These are phyloP conservation scores for Plagiodera versicolora DNA, from an alignment of 2,888 invertebrate species.

Conservation along the genomic window DNA sequence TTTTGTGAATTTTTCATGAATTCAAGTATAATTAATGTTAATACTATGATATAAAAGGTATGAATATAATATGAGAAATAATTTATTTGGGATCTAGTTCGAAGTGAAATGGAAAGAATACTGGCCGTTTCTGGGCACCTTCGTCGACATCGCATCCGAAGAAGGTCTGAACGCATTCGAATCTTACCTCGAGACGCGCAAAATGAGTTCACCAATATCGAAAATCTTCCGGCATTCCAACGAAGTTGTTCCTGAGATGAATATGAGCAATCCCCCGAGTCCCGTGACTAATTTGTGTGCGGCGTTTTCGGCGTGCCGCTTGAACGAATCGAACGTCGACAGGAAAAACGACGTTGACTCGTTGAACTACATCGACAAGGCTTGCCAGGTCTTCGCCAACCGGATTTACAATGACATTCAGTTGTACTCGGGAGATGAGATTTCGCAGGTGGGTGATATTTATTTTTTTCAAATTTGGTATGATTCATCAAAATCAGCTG, in stretches of 20 bases:
- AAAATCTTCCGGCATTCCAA: no score
- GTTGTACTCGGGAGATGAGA: constrained; percentile 52
- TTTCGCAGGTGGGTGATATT: constrained; percentile 6
- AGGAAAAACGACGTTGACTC: constrained; percentile 45
- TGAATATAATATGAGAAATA: no score
- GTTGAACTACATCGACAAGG: constrained; percentile 63
- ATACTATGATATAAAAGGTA: no score
- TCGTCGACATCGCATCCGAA: constrained; percentile 72
- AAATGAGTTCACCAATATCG: neutral
- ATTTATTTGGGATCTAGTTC: constrained; percentile 45
- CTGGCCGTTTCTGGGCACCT: constrained; percentile 87
- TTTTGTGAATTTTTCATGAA: no score
- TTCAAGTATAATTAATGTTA: no score
- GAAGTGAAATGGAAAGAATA: constrained; percentile 86
- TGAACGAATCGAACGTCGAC: constrained; percentile 51
- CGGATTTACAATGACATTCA: constrained; percentile 67
- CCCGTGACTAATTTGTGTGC: constrained; percentile 64
- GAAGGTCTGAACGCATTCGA: constrained; percentile 79
- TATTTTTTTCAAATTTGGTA: no score
- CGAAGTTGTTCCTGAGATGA: no score
- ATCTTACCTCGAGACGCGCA: constrained; percentile 62
- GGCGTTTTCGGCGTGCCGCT: constrained; percentile 60
- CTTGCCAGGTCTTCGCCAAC: constrained; percentile 69
- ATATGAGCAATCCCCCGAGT: constrained; percentile 47
- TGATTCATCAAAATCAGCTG: no score